These are phyloP conservation scores for Epinephelus coioides DNA, from an alignment of 2,797 vertebrate species.

Conservation along the genomic window DNA sequence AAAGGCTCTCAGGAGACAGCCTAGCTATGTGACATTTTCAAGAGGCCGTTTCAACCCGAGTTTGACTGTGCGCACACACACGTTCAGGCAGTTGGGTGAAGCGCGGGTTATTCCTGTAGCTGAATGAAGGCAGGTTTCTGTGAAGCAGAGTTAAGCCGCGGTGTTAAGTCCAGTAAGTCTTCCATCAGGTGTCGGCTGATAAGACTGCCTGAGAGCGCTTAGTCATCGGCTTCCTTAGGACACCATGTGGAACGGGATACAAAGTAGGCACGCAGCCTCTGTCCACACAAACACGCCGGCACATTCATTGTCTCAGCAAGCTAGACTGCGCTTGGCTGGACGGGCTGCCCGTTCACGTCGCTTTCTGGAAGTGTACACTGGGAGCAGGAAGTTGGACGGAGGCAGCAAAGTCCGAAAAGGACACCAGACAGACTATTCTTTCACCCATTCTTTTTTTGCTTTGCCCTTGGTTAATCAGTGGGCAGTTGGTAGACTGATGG, in stretches of 20 bases:
- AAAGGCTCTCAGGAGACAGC: slow-evolving; percentile 78
- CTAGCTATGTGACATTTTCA: slow-evolving; percentile 83
- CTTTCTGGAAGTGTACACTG: slow-evolving; percentile 40
- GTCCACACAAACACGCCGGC: slow-evolving; percentile 33
- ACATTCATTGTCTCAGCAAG: slow-evolving; percentile 47
- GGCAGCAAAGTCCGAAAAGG: slow-evolving; percentile 33
- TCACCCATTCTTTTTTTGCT: slow-evolving; percentile 10
- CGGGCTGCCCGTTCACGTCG: slow-evolving; percentile 42
- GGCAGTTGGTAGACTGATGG: slow-evolving; percentile 67
- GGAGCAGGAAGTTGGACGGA: slow-evolving; percentile 51
- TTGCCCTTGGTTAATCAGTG: slow-evolving; percentile 68
- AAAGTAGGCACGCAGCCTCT: slow-evolving; percentile 23
- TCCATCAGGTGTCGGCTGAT: slow-evolving; percentile 75
- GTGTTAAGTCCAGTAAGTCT: slow-evolving; percentile 78
- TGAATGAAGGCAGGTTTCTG: slow-evolving; percentile 71
- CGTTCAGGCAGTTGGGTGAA: slow-evolving; percentile 50
- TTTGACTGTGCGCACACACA: slow-evolving; percentile 56
- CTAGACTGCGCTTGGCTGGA: slow-evolving; percentile 17
- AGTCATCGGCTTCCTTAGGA: slow-evolving; percentile 62
- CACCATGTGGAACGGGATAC: slow-evolving; percentile 47
- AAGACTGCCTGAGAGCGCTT: slow-evolving; percentile 63
- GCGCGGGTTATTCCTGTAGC: slow-evolving; percentile 61
- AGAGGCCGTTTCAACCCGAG: slow-evolving; percentile 70
- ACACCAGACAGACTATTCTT: slow-evolving; percentile 46
- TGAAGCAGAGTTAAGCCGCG: slow-evolving; percentile 67